Evolutionary conservation across 35 echinoderm and acorn worm species (phyloP), one percentile per base, ranked within the genome.

Genomic region (Strongylocentrotus purpuratus): DNA sequence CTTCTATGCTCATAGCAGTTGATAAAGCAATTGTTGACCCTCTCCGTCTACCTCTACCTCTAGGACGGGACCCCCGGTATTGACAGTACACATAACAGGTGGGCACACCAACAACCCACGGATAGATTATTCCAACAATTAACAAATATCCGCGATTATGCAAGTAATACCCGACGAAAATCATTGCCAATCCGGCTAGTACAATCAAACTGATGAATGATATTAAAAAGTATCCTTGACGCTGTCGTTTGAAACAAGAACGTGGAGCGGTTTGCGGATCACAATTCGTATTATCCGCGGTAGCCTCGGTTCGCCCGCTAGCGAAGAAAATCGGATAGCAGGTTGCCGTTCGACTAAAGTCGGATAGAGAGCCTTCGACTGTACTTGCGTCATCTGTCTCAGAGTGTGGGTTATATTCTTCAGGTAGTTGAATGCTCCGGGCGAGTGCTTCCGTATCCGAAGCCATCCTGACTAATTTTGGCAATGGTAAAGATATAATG

Each of bases 1-100:
- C 91, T 32, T 93, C 91, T 93, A 93, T 58, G 25, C 48, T 93
- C 91, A 93, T 93, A 47, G 91, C 91, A 32, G 91, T 58, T 14
- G 91, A 93, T n/a, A 93, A 58, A 58, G 91, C 91, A 28, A 93
- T 93, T 31, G 91, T 93, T 31, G 91, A 93, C 4, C 91, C 91
- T 58, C 91, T 93, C 48, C 91, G 13, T 58, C 91, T 93, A 25
- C 91, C 46, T 58, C 91, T 93, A 25, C 91, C 46, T 31, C 46
- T 58, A 17, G 91, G 45, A 13, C 91, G 91, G n/a, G 33, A 46
- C 91, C 91, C 91, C n/a, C 91, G 45, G 91, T 93, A 93, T 58
- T 93, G 91, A 58, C 91, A 93, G 91, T 93, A 93, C 91, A 93
- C 91, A 58, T 93, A 93, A 17, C 91, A 93, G 25, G 91, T 93